phyloP scores from a whole-genome alignment of 2,797 vertebrate species.

The Heliangelus exortis region DNA sequence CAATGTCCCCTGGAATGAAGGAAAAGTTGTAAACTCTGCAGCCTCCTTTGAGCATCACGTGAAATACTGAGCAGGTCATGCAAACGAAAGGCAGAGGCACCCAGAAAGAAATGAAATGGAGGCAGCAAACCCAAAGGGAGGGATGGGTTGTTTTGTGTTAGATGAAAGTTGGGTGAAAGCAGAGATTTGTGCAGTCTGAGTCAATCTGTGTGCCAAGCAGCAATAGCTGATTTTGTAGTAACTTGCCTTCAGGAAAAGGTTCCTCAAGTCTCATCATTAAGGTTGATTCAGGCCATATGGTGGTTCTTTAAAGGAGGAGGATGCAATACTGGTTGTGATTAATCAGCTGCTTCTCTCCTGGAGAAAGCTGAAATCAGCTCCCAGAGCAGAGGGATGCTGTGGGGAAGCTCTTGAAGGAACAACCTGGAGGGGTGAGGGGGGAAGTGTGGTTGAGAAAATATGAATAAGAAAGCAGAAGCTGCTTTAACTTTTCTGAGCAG shows the following conservation, averaged over 20 bases:
- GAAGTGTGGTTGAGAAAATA: not conserved
- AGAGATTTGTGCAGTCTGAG: not conserved
- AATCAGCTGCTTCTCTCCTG: not conserved
- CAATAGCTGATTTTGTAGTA: not conserved
- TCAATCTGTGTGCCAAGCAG: not conserved
- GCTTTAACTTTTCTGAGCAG: not conserved
- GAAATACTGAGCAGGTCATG: not conserved
- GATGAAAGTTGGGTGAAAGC: not conserved
- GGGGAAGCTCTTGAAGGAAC: not conserved
- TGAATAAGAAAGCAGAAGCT: not conserved
- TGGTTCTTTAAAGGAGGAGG: not conserved
- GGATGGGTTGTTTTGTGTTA: accelerated
- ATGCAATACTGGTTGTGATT: not conserved
- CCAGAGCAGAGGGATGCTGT: not conserved
- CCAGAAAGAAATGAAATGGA: not conserved
- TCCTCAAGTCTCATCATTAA: not conserved
- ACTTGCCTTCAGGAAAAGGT: not conserved
- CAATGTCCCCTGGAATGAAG: not conserved
- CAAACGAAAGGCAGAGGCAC: not conserved
- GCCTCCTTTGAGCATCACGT: accelerated
- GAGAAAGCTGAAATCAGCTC: not conserved
- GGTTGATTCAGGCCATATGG: accelerated
- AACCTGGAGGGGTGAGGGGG: not conserved
- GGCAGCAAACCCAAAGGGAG: not conserved
- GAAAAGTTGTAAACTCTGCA: not conserved